Base-by-base conservation (phyloP, 1,140 invertebrate genomes). In the Helicoverpa armigera region DNA sequence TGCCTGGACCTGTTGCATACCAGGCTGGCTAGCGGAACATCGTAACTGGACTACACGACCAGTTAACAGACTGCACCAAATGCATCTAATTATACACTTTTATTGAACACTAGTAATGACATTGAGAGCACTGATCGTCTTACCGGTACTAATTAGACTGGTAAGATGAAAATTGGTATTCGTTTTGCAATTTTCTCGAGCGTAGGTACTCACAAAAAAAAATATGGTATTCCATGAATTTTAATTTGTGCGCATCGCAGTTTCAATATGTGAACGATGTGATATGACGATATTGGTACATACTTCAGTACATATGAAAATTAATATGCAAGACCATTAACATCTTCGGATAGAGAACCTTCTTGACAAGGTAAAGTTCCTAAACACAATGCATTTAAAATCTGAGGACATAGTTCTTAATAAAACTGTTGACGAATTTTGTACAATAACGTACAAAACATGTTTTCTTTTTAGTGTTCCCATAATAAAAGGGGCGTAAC, bases 21-120 rank as follows among this genome's bases (percentile, higher is more conserved):
- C 87, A 86, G 86, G 86, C 82, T 87, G 85, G 53, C 77, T 91
- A 91, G 90, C 89, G 86, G 89, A 87, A 83, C 79, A 58, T 53
- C 61, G 76, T 90, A 90, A 90, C 88, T 88, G 89, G 86, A 89
- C 80, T 72, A 76, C 80, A 83, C 86, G 82, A 85, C 85, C 80
- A 84, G 82, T 80, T 87, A 86, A 74, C 72, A 63, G n/a, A 43
- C 14, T 51, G 65, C 31, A 58, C 65, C 35, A 53, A 79, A 51
- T 65, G 35, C 65, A 79, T 79, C 23, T 14, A 50, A 70, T 79
- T 48, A 79, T 65, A 13, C 10, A 54, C 18, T 31, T 35, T 14
- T 31, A 73, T 73, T 73, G 50, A 35, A 29, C 70, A 43, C 14
- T n/a, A 16, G 11, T 16, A 60, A 23, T 2, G 12, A 61, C 29